Base-by-base conservation (phyloP, 2,797 vertebrate genomes). In the Brachymystax lenok region DNA sequence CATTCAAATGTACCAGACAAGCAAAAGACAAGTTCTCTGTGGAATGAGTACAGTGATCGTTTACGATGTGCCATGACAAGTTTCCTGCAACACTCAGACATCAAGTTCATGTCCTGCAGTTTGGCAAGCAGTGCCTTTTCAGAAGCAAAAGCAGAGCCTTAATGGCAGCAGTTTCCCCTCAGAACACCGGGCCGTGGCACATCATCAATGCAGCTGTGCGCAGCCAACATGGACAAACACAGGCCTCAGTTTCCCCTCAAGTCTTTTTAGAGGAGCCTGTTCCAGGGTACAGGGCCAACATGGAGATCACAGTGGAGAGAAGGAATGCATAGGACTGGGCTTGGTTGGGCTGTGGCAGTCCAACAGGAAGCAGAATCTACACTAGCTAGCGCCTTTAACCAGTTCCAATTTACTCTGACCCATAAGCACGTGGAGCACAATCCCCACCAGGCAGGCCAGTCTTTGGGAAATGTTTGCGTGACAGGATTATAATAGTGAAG, bases 1-100 rank as follows among this genome's bases (percentile, higher is more conserved):
- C 95, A 96, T 93, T 92, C 94, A 96, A 96, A 95, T 96, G 96
- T 97, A 97, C 96, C 96, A 97, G 95, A 96, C 93, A 96, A 96
- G 95, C 95, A 94, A 92, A 84, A 92, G 91, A 94, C 93, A 94
- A 92, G 91, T 91, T 84, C 84, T 92, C 92, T 86, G 88, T 91
- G 92, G 90, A 94, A 95, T 92, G 95, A 96, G 92, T 97, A 96
- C 96, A 97, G 96, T 96, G 96, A 96, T 92, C 92, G 92, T 87
- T 80, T 93, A 94, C 85, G 93, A 96, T 96, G 95, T 94, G 93
- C 92, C 92, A 85, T 80, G 88, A 92, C 86, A 85, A 78, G 82
- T 80, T 84, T 59, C 83, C 79, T 80, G 83, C 74, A 70, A 80
- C 82, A 80, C 85, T 74, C 61, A 82, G 88, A 59, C 71, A 76